Conservation (phyloP, 2,888 invertebrate genomes). For the Ceraclea dissimilis region DNA sequence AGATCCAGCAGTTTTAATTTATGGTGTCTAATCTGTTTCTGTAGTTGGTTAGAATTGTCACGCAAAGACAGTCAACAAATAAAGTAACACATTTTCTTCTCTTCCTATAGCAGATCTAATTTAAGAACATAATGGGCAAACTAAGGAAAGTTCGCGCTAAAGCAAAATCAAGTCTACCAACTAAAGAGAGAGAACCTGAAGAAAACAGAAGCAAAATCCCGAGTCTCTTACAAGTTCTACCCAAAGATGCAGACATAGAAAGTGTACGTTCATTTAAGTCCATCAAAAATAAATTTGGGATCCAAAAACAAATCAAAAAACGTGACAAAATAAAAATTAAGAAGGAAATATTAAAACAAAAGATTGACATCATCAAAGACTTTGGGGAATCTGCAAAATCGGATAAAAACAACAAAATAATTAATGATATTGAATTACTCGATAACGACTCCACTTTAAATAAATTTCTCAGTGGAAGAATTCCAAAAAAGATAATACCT, state of each 20-base stretch:
- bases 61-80: too few species aligned
- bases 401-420: background rate
- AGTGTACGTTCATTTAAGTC: constrained; percentile 23
- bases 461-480: constrained; percentile 7
- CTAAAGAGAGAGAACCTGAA: too few species aligned
- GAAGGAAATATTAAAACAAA: constrained; percentile 23
- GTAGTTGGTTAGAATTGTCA: too few species aligned
- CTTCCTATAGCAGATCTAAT: too few species aligned
- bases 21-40: too few species aligned
- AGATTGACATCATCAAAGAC: constrained; percentile 19
- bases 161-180: background rate
- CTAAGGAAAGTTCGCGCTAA: constrained; percentile 8
- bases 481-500: constrained; percentile 13
- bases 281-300: constrained; percentile 25
- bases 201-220: background rate
- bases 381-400: constrained; percentile 2
- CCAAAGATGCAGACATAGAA: constrained; percentile 19
- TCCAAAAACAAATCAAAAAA: constrained; percentile 24
- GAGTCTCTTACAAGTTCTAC: constrained; percentile 5
- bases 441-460: constrained; percentile 1
- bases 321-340: constrained; percentile 21
- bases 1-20: too few species aligned
- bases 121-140: constrained; percentile 11
- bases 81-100: too few species aligned
- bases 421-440: background rate